Conservation (phyloP, 2,797 vertebrate genomes). For the Spea hammondii region DNA sequence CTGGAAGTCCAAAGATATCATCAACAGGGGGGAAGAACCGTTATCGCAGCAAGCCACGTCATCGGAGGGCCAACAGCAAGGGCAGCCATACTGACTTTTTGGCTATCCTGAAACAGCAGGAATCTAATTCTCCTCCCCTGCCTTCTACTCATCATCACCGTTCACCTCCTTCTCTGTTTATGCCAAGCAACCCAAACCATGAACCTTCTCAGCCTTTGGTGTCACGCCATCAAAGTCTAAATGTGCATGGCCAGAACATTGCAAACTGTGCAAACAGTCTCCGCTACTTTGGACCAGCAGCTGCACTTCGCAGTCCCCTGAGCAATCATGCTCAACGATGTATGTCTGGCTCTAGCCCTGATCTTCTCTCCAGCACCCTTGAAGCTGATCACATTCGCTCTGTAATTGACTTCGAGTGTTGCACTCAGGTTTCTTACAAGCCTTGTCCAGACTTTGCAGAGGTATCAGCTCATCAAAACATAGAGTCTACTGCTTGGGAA, state of each 20-base stretch:
- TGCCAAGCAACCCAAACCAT: constrained; percentile 45
- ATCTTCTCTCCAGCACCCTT: constrained; percentile 86
- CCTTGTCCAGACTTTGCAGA: constrained; percentile 80
- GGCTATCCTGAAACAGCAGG: constrained; percentile 76
- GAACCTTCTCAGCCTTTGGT: constrained; percentile 48
- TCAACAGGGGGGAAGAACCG: constrained; percentile 85
- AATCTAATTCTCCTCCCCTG: constrained; percentile 68
- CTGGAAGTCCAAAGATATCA: constrained; percentile 91
- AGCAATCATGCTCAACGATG: constrained; percentile 85
- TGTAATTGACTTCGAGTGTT: constrained; percentile 75
- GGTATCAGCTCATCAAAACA: constrained; percentile 34
- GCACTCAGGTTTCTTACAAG: constrained; percentile 75
- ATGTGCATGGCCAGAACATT: constrained; percentile 78
- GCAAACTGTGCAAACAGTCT: constrained; percentile 92
- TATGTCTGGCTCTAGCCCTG: constrained; percentile 84
- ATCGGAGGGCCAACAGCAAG: constrained; percentile 91
- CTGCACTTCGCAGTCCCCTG: constrained; percentile 90
- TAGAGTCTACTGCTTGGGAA: constrained; percentile 22
- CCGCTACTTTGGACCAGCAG: constrained; percentile 91
- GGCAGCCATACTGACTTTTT: constrained; percentile 91
- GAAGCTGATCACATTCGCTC: constrained; percentile 75
- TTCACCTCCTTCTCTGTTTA: constrained; percentile 37
- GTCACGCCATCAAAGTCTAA: constrained; percentile 66
- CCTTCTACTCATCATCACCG: constrained; percentile 56
- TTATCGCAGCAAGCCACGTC: constrained; percentile 91